Evolutionary conservation across 2,113 vertebrate species (phyloP).

Genomic region (Vicugna pacos): DNA sequence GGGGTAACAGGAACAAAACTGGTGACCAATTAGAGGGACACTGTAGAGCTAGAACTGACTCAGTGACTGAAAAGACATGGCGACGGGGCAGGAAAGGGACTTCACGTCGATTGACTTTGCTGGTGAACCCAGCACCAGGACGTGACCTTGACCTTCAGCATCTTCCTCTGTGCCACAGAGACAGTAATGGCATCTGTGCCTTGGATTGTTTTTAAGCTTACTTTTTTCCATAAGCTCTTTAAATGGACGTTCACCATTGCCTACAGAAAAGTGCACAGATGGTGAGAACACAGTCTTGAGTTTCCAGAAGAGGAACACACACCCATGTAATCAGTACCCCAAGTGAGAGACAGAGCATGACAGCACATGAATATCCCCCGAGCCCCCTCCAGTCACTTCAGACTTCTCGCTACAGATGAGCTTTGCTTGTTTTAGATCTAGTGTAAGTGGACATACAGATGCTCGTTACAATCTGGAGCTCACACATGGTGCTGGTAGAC

Average conservation of each 20-base stretch:
- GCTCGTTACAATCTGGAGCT: not conserved
- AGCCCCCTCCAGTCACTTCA: accelerated
- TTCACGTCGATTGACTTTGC: not conserved
- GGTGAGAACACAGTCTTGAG: not conserved
- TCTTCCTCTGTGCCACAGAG: not conserved
- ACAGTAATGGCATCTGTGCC: not conserved
- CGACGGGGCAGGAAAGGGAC: not conserved
- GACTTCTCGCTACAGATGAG: not conserved
- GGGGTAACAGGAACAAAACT: not conserved
- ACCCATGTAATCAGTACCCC: not conserved
- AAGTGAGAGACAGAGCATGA: not conserved
- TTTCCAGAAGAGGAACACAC: not conserved
- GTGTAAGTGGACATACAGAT: not conserved
- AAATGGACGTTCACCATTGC: too few relatives aligned
- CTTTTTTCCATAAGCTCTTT: not conserved
- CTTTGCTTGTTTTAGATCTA: not conserved
- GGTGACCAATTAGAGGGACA: not conserved
- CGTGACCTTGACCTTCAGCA: not conserved
- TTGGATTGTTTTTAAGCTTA: not conserved
- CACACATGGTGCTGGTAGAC: not conserved
- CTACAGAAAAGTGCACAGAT: not conserved
- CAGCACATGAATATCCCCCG: accelerated
- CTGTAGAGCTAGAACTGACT: accelerated
- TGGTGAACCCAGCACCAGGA: not conserved
- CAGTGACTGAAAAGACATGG: not conserved